phyloP scores from a whole-genome alignment of 2,113 vertebrate species.

The Pterocles gutturalis region DNA sequence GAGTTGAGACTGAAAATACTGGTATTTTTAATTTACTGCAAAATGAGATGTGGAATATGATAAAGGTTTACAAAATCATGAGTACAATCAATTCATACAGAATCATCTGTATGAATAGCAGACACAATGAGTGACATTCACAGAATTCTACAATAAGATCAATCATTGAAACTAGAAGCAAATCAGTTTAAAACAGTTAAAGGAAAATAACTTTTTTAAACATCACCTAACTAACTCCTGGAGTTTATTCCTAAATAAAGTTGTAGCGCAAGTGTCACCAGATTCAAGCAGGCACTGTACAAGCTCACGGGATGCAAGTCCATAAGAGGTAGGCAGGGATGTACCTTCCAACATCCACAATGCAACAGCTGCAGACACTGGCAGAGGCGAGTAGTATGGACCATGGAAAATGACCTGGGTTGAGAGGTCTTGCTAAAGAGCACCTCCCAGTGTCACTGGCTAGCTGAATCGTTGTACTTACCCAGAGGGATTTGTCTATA shows the following conservation, averaged over 20 bases:
- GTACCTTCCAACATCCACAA: background rate
- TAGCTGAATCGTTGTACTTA: background rate
- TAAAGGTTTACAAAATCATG: background rate
- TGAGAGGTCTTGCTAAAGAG: background rate
- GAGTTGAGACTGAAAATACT: background rate
- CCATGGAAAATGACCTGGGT: rapidly evolving
- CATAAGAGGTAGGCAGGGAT: background rate
- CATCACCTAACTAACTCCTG: background rate
- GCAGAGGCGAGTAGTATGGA: rapidly evolving
- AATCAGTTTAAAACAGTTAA: background rate
- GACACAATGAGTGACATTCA: background rate
- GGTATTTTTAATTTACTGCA: background rate
- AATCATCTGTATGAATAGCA: background rate
- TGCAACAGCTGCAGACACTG: background rate
- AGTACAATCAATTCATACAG: background rate
- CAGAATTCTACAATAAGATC: background rate
- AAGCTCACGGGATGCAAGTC: background rate
- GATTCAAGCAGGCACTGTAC: background rate
- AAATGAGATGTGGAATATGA: background rate
- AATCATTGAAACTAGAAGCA: background rate
- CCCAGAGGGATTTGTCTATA: rapidly evolving
- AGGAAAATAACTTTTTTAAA: background rate
- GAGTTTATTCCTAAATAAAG: background rate
- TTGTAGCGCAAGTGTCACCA: background rate
- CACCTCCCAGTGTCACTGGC: background rate